phyloP scores from a whole-genome alignment of 2,797 vertebrate genomes.

The Centropyge bicolor region DNA sequence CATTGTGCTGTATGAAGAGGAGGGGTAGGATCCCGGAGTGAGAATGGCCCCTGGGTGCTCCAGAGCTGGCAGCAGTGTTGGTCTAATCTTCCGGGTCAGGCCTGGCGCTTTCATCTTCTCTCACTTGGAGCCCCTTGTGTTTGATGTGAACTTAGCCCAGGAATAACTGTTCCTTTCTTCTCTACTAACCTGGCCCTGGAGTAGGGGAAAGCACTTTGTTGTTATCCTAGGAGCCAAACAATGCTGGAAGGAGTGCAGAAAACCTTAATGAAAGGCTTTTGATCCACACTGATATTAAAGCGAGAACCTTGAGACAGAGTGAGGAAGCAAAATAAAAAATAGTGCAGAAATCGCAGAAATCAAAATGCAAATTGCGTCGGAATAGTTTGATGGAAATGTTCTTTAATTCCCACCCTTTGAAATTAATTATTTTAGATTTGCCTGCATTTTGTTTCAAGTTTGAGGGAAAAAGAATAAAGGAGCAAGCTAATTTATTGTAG shows the following conservation, averaged over 20 bases:
- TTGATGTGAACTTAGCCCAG: conserved; percentile 88
- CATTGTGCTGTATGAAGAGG: conserved; percentile 73
- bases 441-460: conserved; percentile 78
- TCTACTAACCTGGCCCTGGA: conserved; percentile 81
- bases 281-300: conserved; percentile 83
- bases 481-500: conserved; percentile 65
- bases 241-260: conserved; percentile 82
- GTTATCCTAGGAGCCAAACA: conserved; percentile 86
- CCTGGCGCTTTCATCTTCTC: conserved; percentile 86
- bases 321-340: conserved; percentile 51
- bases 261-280: conserved; percentile 86
- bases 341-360: conserved; percentile 80
- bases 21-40: conserved; percentile 76
- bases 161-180: conserved; percentile 85
- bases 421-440: conserved; percentile 79
- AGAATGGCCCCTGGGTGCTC: conserved; percentile 81
- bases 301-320: conserved; percentile 65
- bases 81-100: conserved; percentile 88
- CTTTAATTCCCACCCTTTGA: conserved; percentile 76
- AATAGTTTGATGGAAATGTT: conserved; percentile 62
- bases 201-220: conserved; percentile 83
- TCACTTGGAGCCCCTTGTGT: conserved; percentile 84
- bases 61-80: conserved; percentile 82
- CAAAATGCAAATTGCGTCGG: conserved; percentile 81
- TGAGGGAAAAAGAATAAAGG: conserved; percentile 66